Base-by-base conservation (phyloP, 2,113 vertebrate species). In the Stictonetta naevosa region DNA sequence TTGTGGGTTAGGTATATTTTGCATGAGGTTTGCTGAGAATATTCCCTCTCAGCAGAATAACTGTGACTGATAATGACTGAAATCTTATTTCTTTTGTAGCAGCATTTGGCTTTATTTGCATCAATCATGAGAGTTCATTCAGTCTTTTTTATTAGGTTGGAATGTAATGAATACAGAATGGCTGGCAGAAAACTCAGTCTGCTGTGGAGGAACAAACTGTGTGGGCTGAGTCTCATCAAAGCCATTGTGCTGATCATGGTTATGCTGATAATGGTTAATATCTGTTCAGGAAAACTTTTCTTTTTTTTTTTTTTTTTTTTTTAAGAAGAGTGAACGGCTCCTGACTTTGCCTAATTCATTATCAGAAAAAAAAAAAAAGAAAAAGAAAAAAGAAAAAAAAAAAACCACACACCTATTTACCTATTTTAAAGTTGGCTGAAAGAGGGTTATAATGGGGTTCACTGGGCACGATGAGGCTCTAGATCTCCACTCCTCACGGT, bases 151-250 rank as follows among this genome's bases (percentile, higher is more conserved):
- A 89, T 95, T 92, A 68, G 76, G 34, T 12, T 78, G 73, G 23
- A 64, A 90, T 82, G 77, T 56, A 82, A 79, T 2, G 0, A 95
- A 95, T 82, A 81, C 34, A 82, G 76, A 86, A 73, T 5, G 33
- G 29, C 62, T 93, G 93, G 91, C 94, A 96, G 83, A 90, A 89
- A 93, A 88, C 66, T 90, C 17, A 1, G 33, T 88, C 56, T 94
- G 18, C 76, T 91, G 91, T 88, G 58, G 77, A 84, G 69, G 62
- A 95, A 44, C 62, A 95, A 93, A 78, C 74, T 89, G 50, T 83
- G 88, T 93, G 77, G 86, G 91, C 69, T 87, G 92, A 86, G 91
- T 78, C 95, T 97, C 96, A 96, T 97, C 94, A 97, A 84, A 93
- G 69, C 83, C 81, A 95, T 96, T 96, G 93, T 96, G 77, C 62